Percentiles rank a stretch among this genome's conserved stretches.
phyloP scores from a whole-genome alignment of 2,113 vertebrate species.

The Rhinolophus sinicus region DNA sequence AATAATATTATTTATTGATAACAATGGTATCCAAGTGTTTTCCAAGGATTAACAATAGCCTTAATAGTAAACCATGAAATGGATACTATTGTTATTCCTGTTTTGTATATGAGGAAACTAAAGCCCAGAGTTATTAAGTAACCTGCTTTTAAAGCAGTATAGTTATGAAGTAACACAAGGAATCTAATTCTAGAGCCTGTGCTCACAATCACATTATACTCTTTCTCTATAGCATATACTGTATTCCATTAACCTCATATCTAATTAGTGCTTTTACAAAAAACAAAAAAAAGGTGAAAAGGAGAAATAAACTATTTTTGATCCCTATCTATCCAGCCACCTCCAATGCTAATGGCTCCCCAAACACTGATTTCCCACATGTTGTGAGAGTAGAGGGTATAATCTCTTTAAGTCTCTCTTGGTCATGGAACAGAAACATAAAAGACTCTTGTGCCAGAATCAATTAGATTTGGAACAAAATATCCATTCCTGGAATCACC shows the following conservation, averaged over 20 bases:
- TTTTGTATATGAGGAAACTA: neutral
- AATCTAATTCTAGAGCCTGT: neutral
- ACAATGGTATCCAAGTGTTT: neutral
- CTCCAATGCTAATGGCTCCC: neutral
- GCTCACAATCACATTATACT: neutral
- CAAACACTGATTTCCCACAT: neutral
- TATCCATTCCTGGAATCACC: constrained; percentile 45
- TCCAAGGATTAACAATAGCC: neutral
- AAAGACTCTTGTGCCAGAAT: constrained; percentile 48
- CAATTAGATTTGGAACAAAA: constrained; percentile 65
- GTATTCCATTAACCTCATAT: neutral
- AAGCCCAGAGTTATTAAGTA: neutral
- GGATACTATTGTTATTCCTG: neutral
- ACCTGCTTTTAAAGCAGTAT: neutral
- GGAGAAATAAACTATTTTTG: neutral
- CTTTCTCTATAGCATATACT: neutral
- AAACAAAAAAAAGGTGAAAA: neutral
- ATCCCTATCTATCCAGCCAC: neutral
- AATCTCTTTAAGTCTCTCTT: constrained; percentile 26
- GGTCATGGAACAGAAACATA: constrained; percentile 14
- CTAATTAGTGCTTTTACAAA: neutral
- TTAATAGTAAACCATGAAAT: neutral
- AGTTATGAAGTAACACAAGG: neutral
- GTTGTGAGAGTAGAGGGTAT: neutral
- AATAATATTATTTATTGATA: neutral